Evolutionary conservation across 2,113 vertebrate species (phyloP).

Genomic region (Erythrolamprus reginae): DNA sequence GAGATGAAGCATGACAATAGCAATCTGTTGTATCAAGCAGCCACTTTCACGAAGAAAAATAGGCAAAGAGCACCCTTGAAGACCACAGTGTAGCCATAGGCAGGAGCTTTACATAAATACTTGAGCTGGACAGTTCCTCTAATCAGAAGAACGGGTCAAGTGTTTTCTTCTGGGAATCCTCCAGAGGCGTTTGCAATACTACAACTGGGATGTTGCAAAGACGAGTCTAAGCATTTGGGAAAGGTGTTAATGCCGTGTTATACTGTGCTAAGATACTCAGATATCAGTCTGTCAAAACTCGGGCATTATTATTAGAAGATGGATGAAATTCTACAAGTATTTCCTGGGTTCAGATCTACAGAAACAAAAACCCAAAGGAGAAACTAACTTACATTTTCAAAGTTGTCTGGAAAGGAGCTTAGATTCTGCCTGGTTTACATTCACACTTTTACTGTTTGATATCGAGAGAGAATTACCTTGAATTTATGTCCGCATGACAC

Average conservation of each 20-base stretch:
- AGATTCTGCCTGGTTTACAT: not conserved
- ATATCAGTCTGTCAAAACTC: constrained; percentile 50
- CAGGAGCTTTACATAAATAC: not conserved
- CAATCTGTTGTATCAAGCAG: not conserved
- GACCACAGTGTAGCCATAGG: fast-evolving
- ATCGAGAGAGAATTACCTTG: not conserved
- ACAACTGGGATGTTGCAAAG: constrained; percentile 38
- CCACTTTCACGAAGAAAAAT: not conserved
- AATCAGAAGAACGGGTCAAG: constrained; percentile 2
- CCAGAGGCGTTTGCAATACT: constrained; percentile 40
- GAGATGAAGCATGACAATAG: constrained; percentile 3
- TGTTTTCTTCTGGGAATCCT: constrained; percentile 43
- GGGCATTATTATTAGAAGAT: constrained; percentile 49
- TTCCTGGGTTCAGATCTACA: constrained; percentile 44
- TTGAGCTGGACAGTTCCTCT: not conserved
- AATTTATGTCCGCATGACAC: fast-evolving
- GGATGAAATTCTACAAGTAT: constrained; percentile 51
- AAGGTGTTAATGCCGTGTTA: constrained; percentile 24
- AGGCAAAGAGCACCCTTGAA: not conserved
- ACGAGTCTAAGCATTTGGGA: constrained; percentile 49
- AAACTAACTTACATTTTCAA: constrained; percentile 42
- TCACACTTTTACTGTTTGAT: not conserved
- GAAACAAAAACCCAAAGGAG: constrained; percentile 39
- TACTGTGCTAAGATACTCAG: constrained; percentile 34
- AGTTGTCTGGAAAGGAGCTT: constrained; percentile 32